Evolutionary conservation across 2,888 invertebrate species (phyloP).

Genomic region (Brachypalpus laphriformis): DNA sequence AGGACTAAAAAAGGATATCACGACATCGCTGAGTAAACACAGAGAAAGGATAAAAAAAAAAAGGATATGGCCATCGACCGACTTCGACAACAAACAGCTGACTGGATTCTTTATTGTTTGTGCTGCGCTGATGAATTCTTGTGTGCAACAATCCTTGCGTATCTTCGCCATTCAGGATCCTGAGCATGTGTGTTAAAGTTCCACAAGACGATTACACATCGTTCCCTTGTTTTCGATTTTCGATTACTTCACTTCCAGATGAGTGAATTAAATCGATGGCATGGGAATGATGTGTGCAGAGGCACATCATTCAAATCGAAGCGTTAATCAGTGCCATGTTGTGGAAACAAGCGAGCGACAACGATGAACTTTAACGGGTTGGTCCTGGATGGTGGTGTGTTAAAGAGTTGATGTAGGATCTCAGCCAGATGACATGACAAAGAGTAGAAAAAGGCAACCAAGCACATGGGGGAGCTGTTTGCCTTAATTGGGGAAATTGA

Average conservation of each 20-base stretch:
- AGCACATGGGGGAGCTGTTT: neutral
- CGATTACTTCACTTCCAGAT: conserved; percentile 39
- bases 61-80: neutral
- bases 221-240: neutral
- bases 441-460: too few species aligned
- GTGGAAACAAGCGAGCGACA: neutral
- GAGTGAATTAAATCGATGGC: conserved; percentile 35
- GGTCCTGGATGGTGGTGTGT: neutral
- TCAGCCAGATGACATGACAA: conserved; percentile 2
- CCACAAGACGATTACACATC: neutral
- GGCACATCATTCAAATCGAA: conserved; percentile 23
- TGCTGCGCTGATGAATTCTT: neutral
- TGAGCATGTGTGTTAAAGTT: neutral
- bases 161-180: neutral
- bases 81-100: neutral
- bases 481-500: conserved; percentile 29
- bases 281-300: neutral
- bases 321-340: conserved; percentile 17
- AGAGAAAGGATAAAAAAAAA: too few species aligned
- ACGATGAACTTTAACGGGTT: neutral
- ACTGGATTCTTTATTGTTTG: neutral
- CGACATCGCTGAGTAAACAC: neutral
- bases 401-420: conserved; percentile 23
- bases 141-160: neutral
- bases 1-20: neutral